Percentiles rank a stretch among this genome's conserved stretches.
Conservation (phyloP, 1,140 invertebrate genomes). For the Papilio polyxenes region DNA sequence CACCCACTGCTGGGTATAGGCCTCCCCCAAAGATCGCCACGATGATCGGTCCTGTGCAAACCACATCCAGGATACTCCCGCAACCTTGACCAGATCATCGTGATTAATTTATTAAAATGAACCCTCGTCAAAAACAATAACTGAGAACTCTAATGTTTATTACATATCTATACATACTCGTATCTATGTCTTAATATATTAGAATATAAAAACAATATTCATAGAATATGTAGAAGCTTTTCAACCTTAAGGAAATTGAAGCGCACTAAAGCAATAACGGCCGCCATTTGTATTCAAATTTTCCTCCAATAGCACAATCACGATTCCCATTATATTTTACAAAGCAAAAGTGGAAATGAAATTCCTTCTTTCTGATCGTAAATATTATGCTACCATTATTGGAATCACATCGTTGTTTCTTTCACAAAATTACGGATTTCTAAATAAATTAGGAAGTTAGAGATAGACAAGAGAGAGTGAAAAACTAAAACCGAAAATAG, state of each 20-base stretch:
- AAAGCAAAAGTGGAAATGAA: constrained; percentile 27
- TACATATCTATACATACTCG: not conserved
- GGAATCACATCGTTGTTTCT: not conserved
- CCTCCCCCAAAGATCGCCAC: too few species aligned
- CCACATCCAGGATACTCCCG: too few species aligned
- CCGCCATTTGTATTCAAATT: constrained; percentile 25
- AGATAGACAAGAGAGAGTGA: not conserved
- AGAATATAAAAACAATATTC: constrained; percentile 15
- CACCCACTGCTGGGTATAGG: too few species aligned
- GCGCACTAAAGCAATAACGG: constrained; percentile 14
- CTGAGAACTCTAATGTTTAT: too few species aligned
- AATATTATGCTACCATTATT: constrained; percentile 18
- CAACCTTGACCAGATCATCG: too few species aligned
- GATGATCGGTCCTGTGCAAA: too few species aligned
- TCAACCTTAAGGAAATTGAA: constrained; percentile 29
- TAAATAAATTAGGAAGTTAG: not conserved
- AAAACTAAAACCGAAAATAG: too few species aligned
- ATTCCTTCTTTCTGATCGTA: constrained; percentile 16
- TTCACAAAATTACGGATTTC: not conserved
- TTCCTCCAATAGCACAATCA: constrained; percentile 27
- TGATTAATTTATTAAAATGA: too few species aligned
- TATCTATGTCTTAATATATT: not conserved
- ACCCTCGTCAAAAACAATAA: too few species aligned
- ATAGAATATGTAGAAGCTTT: constrained; percentile 17
- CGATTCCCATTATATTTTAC: constrained; percentile 16